Conservation (phyloP, 2,797 vertebrate genomes). For the Capromys pilorides region DNA sequence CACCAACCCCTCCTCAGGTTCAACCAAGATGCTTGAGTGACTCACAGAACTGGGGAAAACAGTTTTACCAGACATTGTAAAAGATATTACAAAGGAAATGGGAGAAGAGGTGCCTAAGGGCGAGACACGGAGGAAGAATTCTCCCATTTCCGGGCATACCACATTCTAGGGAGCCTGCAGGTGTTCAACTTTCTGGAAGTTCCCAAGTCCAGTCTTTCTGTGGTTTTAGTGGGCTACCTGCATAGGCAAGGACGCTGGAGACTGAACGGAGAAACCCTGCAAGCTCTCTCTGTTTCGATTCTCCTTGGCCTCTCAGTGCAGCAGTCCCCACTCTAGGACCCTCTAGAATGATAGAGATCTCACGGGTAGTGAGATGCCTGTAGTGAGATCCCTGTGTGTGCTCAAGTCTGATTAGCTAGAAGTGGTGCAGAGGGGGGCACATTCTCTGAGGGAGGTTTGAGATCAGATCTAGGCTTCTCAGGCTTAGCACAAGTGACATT, state of each 20-base stretch:
- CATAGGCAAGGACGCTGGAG: too few relatives aligned
- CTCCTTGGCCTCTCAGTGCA: background rate
- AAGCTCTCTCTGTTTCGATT: background rate
- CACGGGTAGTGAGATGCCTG: background rate
- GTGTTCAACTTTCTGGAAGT: background rate
- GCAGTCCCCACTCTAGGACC: background rate
- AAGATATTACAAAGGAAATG: background rate
- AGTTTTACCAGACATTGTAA: background rate
- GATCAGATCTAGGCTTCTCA: background rate
- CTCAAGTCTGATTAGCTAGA: background rate
- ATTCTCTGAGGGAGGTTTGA: background rate
- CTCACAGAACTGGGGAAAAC: background rate
- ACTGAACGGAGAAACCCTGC: background rate
- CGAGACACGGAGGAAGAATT: too few relatives aligned
- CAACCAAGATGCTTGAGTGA: background rate
- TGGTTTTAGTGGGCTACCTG: background rate
- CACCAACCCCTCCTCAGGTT: too few relatives aligned
- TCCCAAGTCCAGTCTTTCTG: background rate
- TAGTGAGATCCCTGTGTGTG: background rate
- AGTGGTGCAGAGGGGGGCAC: too few relatives aligned
- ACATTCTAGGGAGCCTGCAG: background rate
- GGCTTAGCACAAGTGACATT: accelerated
- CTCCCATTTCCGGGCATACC: background rate
- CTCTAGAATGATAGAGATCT: background rate
- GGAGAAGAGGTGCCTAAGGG: background rate